These are phyloP conservation scores for Dipodomys ordii DNA, from an alignment of 2,113 vertebrate species.

Conservation along the genomic window DNA sequence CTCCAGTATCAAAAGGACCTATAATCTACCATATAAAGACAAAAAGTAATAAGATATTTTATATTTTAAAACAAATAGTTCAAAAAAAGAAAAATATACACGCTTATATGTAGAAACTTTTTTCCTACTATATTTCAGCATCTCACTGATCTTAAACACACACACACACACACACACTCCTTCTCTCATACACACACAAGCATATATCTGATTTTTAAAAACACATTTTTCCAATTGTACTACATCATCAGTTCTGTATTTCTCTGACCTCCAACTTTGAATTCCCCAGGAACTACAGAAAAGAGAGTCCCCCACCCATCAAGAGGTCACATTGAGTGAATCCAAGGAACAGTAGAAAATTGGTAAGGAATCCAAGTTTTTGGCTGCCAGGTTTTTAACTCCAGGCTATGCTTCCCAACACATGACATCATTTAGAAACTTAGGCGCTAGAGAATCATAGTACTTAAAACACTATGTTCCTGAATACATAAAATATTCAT, in stretches of 20 bases:
- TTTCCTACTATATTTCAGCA: background rate
- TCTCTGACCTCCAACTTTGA: conserved; percentile 34
- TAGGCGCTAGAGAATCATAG: conserved; percentile 41
- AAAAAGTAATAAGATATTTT: conserved; percentile 7
- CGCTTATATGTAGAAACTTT: background rate
- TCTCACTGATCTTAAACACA: background rate
- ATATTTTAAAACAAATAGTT: background rate
- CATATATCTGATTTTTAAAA: conserved; percentile 36
- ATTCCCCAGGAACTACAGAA: conserved; percentile 17
- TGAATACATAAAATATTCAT: conserved; percentile 15
- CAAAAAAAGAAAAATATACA: background rate
- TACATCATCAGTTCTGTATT: conserved; percentile 46
- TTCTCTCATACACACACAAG: background rate
- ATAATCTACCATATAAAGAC: background rate
- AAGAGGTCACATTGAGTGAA: conserved; percentile 30
- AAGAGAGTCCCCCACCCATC: conserved; percentile 10
- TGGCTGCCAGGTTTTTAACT: conserved; percentile 53
- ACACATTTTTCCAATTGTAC: conserved; percentile 39
- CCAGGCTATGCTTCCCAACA: background rate
- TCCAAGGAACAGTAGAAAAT: conserved; percentile 63
- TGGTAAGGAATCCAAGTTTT: conserved; percentile 31
- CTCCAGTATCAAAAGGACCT: background rate
- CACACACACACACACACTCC: background rate
- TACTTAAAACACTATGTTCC: conserved; percentile 32
- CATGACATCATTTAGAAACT: conserved; percentile 62